Conservation (phyloP, 2,888 invertebrate species). For the Dusona sp. region DNA sequence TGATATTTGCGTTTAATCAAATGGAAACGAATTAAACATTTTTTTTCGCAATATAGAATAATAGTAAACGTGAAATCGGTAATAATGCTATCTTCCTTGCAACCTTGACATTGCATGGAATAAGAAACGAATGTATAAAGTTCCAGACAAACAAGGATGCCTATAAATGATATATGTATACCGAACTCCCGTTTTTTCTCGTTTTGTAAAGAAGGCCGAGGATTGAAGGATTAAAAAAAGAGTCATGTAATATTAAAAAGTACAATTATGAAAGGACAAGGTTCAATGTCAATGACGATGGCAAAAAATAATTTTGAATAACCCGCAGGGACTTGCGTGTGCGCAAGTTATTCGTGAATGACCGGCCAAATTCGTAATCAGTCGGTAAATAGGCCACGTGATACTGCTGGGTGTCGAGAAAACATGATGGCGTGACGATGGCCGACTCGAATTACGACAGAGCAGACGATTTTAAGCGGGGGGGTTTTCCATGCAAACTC, state of each 20-base stretch:
- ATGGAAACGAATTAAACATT: too few species aligned
- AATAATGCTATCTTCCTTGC: background rate
- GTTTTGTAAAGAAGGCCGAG: background rate
- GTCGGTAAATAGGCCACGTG: constrained; percentile 57
- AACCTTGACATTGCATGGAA: background rate
- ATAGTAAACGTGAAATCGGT: background rate
- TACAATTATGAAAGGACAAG: background rate
- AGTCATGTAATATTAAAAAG: background rate
- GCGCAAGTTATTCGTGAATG: constrained; percentile 35
- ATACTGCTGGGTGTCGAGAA: constrained; percentile 59
- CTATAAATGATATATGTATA: background rate
- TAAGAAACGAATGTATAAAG: background rate
- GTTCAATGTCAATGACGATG: background rate
- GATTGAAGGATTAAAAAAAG: background rate
- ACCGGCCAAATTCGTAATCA: constrained; percentile 31
- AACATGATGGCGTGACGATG: constrained; percentile 77
- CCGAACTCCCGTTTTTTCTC: background rate
- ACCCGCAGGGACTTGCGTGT: background rate
- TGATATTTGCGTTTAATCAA: too few species aligned
- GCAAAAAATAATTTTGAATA: constrained; percentile 1
- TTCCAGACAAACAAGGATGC: background rate
- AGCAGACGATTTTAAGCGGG: constrained; percentile 79
- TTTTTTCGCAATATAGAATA: background rate
- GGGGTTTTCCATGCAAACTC: constrained; percentile 71
- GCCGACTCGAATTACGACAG: constrained; percentile 78